Evolutionary conservation across 2,888 invertebrate genomes (phyloP).

Genomic region (Pasiphila rectangulata): DNA sequence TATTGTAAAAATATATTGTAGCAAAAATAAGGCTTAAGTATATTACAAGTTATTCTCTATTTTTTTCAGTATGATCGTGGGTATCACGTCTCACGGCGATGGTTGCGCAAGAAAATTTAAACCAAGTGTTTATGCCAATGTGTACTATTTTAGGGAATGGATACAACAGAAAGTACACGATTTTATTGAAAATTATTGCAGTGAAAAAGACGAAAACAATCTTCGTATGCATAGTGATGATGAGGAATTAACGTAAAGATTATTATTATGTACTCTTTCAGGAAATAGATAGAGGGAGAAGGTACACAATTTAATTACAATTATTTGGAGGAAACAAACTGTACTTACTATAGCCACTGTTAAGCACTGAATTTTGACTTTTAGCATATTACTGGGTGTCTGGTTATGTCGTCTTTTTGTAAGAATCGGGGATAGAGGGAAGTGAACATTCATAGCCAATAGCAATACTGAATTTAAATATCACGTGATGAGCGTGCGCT

Average conservation of each 20-base stretch:
- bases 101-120: constrained; percentile 58
- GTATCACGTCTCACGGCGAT: constrained; percentile 65
- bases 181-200: constrained; percentile 39
- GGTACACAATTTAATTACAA: too few relatives aligned
- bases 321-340: too few relatives aligned
- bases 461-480: too few relatives aligned
- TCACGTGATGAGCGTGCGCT: too few relatives aligned
- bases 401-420: too few relatives aligned
- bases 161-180: constrained; percentile 41
- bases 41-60: not conserved
- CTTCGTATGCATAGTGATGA: not conserved
- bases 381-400: too few relatives aligned
- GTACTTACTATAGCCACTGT: too few relatives aligned
- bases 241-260: not conserved
- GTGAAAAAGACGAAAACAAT: not conserved
- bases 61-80: constrained; percentile 55
- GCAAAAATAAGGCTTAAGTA: not conserved
- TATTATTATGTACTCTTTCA: not conserved
- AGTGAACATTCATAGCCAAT: too few relatives aligned
- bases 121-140: constrained; percentile 61
- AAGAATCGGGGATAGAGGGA: too few relatives aligned
- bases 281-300: too few relatives aligned
- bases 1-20: not conserved
- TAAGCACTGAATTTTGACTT: too few relatives aligned
- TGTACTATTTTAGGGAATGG: constrained; percentile 56